Base-by-base conservation (phyloP, 2,113 vertebrate species). In the Prolemur simus region DNA sequence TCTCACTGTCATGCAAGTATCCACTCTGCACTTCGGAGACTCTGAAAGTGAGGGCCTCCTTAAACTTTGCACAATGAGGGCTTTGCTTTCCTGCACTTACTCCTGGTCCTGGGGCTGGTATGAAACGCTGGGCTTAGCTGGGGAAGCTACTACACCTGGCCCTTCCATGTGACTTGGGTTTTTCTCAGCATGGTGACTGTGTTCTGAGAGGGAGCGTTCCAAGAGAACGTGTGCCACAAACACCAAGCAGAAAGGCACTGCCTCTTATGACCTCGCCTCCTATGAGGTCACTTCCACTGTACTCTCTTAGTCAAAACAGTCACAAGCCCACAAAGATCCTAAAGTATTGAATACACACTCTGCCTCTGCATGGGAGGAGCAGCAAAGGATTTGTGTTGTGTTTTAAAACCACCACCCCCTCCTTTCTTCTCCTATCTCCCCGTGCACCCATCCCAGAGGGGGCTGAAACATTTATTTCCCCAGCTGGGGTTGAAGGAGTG, bases 361-460 rank as follows among this genome's bases (percentile, higher is more conserved):
- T 54, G 45, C 6, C 42, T 66, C 45, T 68, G 52, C 80, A 45
- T 52, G 49, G 45, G 37, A 94, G 71, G 27, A 49, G 6, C 0
- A 15, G 83, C 2, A 56, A 87, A 97, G 15, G 66, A 56, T 32
- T n/a, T 69, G 5, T 49, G 25, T 6, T 15, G 21, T 56, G 8
- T 64, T 87, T 78, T 37, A 3, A 95, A 97, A 87, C 12, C 9
- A 58, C 32, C 3, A 15, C 2, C 45, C 18, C 23, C 18, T 27
- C 1, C 2, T 34, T 42, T 56, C 13, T 52, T 37, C 7, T 87
- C 23, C 13, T n/a, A 12, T 32, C 66, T 82, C n/a, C 64, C 45
- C 47, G 1, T 23, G 6, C 3, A 21, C 11, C 63, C 45, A 58
- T 58, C 52, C 17, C 23, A 34, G 10, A 3, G 0, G 4, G 18